phyloP scores from a whole-genome alignment of 2,888 invertebrate species.

The Perithous albicinctus region DNA sequence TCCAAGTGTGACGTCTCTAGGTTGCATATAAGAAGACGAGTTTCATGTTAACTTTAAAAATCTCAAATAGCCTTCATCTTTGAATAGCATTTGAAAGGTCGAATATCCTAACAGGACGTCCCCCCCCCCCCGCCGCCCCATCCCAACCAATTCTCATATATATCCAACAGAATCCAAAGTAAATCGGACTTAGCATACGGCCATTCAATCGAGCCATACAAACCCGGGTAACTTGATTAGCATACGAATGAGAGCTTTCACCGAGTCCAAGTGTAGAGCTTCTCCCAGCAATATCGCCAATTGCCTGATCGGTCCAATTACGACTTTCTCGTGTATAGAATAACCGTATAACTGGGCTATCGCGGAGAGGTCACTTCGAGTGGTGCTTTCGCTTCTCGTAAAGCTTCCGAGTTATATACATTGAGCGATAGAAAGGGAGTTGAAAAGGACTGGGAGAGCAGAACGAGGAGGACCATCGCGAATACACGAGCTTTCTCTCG shows the following conservation, averaged over 20 bases:
- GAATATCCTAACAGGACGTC: not conserved
- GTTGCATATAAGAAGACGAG: too few relatives aligned
- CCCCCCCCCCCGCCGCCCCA: too few relatives aligned
- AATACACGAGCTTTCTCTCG: slow-evolving; percentile 21
- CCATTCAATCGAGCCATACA: slow-evolving; percentile 8
- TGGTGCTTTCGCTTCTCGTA: slow-evolving; percentile 15
- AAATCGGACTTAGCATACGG: slow-evolving; percentile 25
- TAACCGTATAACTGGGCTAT: slow-evolving; percentile 49
- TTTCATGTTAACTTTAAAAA: not conserved
- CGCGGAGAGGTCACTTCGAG: slow-evolving; percentile 28
- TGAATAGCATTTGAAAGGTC: not conserved
- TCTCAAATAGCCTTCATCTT: not conserved
- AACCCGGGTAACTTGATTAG: slow-evolving; percentile 42
- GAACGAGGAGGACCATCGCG: slow-evolving; percentile 8
- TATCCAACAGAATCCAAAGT: not conserved
- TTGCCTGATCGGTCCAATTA: slow-evolving; percentile 56
- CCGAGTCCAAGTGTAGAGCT: slow-evolving; percentile 38
- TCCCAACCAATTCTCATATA: too few relatives aligned
- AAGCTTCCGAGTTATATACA: slow-evolving; percentile 13
- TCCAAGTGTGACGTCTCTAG: too few relatives aligned
- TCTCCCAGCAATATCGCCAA: slow-evolving; percentile 40
- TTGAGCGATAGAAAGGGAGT: slow-evolving; percentile 12
- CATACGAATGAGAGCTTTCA: slow-evolving; percentile 61
- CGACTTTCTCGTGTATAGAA: slow-evolving; percentile 52
- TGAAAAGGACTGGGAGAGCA: slow-evolving; percentile 25